phyloP scores from a whole-genome alignment of 2,113 vertebrate species.

The Mugil cephalus region DNA sequence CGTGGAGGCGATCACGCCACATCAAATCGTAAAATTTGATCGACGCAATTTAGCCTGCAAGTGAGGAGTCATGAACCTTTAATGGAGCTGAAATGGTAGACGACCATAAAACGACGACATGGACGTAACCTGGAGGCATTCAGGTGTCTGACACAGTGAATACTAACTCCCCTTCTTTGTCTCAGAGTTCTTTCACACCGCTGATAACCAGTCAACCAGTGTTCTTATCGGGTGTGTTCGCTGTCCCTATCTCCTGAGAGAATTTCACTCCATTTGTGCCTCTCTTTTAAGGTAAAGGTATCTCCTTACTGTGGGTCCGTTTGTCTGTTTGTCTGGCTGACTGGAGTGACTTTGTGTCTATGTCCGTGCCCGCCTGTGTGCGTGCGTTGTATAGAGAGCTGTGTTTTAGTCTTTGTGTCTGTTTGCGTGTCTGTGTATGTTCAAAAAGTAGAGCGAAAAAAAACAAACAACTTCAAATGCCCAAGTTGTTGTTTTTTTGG shows the following conservation, averaged over 20 bases:
- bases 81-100: constrained; percentile 8
- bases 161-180: constrained; percentile 21
- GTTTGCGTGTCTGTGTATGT: constrained; percentile 26
- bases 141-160: constrained; percentile 38
- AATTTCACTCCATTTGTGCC: constrained; percentile 30
- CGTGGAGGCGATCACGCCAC: not conserved
- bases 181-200: constrained; percentile 26
- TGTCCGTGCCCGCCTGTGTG: constrained; percentile 10
- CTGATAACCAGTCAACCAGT: constrained; percentile 64
- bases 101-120: not conserved
- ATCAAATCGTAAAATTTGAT: constrained; percentile 23
- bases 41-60: not conserved
- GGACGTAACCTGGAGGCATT: constrained; percentile 31
- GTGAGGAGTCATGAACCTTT: not conserved
- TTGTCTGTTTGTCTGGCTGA: constrained; percentile 35
- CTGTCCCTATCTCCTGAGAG: constrained; percentile 45
- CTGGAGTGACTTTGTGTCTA: constrained; percentile 26
- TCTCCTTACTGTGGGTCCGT: constrained; percentile 32
- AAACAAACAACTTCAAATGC: constrained; percentile 66
- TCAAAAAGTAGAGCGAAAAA: constrained; percentile 53
- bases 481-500: constrained; percentile 9
- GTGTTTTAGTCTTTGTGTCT: constrained; percentile 28
- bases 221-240: constrained; percentile 63
- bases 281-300: constrained; percentile 51
- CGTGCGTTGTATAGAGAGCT: not conserved